A percentile compares a stretch with the other conserved stretches of the same genome.
Evolutionary conservation across 2,113 vertebrate genomes (phyloP).

Genomic region (Felis catus): DNA sequence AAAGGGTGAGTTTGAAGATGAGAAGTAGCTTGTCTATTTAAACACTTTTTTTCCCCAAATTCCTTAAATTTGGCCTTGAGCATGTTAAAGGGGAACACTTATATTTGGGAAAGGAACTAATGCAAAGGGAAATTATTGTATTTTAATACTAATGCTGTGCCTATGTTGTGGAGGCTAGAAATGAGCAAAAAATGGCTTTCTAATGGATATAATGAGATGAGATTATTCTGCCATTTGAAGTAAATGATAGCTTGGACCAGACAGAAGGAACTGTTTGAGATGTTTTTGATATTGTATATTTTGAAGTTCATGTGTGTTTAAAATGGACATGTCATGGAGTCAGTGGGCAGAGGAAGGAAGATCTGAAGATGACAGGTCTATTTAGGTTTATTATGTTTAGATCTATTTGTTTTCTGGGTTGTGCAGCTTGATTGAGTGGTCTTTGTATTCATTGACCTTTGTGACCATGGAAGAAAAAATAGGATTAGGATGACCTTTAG

Average conservation of each 20-base stretch:
- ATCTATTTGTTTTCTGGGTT: background rate
- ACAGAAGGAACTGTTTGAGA: background rate
- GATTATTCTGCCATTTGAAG: background rate
- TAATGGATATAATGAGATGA: background rate
- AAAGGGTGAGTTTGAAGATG: background rate
- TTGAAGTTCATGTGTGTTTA: background rate
- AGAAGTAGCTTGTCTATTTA: background rate
- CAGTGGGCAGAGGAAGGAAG: background rate
- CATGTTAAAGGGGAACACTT: background rate
- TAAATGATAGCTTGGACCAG: background rate
- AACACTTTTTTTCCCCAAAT: background rate
- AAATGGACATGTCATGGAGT: background rate
- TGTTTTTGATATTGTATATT: background rate
- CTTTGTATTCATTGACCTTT: background rate
- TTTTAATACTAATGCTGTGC: background rate
- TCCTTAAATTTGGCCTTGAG: background rate
- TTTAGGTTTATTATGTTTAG: background rate
- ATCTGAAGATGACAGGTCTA: background rate
- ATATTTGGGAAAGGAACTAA: background rate
- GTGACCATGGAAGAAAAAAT: background rate
- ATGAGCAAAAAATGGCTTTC: background rate
- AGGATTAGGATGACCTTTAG: background rate
- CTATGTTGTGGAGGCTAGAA: background rate
- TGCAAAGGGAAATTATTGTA: background rate
- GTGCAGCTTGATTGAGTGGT: background rate